Evolutionary conservation across 2,797 vertebrate genomes (phyloP).

Genomic region (Sebastes oblongus): DNA sequence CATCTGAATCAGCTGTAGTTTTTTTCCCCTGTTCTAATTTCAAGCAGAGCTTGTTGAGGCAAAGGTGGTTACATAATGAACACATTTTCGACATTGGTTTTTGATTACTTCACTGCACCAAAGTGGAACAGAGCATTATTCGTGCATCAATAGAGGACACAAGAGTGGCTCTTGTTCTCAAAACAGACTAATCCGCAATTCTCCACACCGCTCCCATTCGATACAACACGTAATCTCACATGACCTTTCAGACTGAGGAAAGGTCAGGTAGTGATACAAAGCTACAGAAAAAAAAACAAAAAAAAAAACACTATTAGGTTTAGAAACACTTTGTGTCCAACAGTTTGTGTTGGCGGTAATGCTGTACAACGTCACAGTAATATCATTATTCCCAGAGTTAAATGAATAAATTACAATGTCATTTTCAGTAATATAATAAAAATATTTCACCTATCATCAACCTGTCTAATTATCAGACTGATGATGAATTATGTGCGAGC

Average conservation of each 20-base stretch:
- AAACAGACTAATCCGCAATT: slow-evolving; percentile 21
- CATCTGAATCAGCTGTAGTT: not conserved
- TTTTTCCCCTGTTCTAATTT: not conserved
- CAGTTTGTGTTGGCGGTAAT: not conserved
- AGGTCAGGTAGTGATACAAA: slow-evolving; percentile 3
- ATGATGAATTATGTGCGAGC: not conserved
- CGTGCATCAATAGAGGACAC: slow-evolving; percentile 11
- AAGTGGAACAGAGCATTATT: slow-evolving; percentile 4
- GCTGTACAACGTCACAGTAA: not conserved
- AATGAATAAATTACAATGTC: slow-evolving; percentile 23
- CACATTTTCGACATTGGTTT: not conserved
- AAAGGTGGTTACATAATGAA: slow-evolving; percentile 24
- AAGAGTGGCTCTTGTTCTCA: not conserved
- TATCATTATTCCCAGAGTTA: not conserved
- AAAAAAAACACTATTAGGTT: not conserved
- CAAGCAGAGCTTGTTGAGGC: slow-evolving; percentile 4
- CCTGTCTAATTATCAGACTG: not conserved
- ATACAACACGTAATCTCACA: slow-evolving; percentile 1
- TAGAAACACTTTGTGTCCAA: not conserved
- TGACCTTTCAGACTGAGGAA: slow-evolving; percentile 21
- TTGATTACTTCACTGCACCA: not conserved
- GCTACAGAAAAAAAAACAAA: not conserved
- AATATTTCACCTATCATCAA: slow-evolving; percentile 14
- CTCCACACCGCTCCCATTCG: not conserved
- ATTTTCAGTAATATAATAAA: slow-evolving; percentile 19